phyloP scores from a whole-genome alignment of 1,140 invertebrate species.

The Drosophila sturtevanti region DNA sequence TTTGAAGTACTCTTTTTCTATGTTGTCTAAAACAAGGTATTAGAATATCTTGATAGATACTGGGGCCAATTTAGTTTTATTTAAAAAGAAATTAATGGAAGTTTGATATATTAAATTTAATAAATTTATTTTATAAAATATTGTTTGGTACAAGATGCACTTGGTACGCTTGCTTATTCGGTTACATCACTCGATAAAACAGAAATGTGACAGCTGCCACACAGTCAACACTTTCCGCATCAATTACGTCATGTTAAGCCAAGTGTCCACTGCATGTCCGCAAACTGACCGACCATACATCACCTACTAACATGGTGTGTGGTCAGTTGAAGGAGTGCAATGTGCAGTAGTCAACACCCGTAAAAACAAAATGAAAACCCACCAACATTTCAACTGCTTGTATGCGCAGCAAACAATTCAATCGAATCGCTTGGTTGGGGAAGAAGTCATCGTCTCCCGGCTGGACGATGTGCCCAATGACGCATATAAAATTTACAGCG shows the following conservation, averaged over 20 bases:
- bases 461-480: conserved; percentile 49
- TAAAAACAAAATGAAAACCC: conserved; percentile 61
- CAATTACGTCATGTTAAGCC: conserved; percentile 82
- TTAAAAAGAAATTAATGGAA: too few relatives aligned
- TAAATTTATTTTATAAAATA: too few relatives aligned
- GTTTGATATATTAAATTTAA: too few relatives aligned
- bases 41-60: too few relatives aligned
- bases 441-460: conserved; percentile 5
- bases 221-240: conserved; percentile 80
- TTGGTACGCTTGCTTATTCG: background rate
- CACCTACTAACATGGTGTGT: conserved; percentile 37
- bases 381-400: conserved; percentile 67
- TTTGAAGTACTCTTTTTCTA: too few relatives aligned
- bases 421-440: conserved; percentile 53
- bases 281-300: conserved; percentile 82
- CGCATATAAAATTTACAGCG: conserved; percentile 70
- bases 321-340: conserved; percentile 47
- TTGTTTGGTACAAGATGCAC: too few relatives aligned
- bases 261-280: conserved; percentile 81
- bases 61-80: too few relatives aligned
- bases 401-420: conserved; percentile 73
- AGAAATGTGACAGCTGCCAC: conserved; percentile 59
- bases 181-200: background rate
- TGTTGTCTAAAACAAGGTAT: too few relatives aligned
- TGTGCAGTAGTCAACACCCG: conserved; percentile 34